Evolutionary conservation across 2,113 vertebrate species (phyloP).

Genomic region (Megalops atlanticus): DNA sequence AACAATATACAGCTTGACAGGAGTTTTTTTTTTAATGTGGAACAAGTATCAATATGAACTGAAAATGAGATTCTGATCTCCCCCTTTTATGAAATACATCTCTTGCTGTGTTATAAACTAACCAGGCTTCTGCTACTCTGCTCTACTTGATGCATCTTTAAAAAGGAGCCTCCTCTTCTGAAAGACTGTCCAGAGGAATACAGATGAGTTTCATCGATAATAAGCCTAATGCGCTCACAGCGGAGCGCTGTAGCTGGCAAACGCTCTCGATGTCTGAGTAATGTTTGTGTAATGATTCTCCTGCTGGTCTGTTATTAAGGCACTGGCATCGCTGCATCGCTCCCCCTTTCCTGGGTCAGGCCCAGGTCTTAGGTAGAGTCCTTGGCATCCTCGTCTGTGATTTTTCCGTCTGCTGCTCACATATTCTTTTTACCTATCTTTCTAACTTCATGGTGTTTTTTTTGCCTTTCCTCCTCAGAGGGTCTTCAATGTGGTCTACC

Average conservation of each 20-base stretch:
- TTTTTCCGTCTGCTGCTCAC: not conserved
- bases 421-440: slow-evolving; percentile 11
- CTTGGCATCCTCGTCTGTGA: not conserved
- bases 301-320: not conserved
- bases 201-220: slow-evolving; percentile 11
- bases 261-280: not conserved
- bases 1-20: no score
- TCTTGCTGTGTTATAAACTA: not conserved
- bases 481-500: slow-evolving; percentile 98
- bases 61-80: no score
- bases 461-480: slow-evolving; percentile 70
- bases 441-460: slow-evolving; percentile 34
- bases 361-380: not conserved
- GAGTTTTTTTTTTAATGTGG: not conserved
- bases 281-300: not conserved
- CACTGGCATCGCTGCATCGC: not conserved
- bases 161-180: not conserved
- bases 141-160: not conserved
- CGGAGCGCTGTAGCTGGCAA: not conserved
- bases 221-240: not conserved
- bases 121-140: not conserved
- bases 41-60: not conserved
- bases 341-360: not conserved
- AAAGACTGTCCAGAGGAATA: not conserved
- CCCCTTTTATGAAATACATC: no score